These are phyloP conservation scores for Prorops nasuta DNA, from an alignment of 1,140 invertebrate species.

Conservation along the genomic window DNA sequence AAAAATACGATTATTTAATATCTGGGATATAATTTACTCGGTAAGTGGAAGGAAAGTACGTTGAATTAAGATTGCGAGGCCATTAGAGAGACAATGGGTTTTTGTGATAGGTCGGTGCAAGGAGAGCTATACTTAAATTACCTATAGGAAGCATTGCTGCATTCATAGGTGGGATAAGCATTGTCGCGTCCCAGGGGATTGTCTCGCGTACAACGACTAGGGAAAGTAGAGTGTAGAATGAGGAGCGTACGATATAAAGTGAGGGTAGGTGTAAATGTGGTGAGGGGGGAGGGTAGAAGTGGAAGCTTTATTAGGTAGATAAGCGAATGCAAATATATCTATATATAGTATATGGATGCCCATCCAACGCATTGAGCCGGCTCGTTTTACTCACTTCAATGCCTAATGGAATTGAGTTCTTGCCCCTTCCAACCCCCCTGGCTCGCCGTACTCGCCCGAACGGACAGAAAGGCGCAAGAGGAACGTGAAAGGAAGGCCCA, in stretches of 20 bases:
- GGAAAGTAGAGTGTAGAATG: neutral
- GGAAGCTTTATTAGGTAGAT: slow-evolving; percentile 50
- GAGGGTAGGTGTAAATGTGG: slow-evolving; percentile 22
- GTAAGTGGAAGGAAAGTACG: too few species aligned
- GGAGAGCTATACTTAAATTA: slow-evolving; percentile 35
- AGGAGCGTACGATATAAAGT: neutral
- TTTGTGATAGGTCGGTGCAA: neutral
- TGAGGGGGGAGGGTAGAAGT: slow-evolving; percentile 18
- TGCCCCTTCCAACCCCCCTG: slow-evolving; percentile 11
- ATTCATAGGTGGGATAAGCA: slow-evolving; percentile 45
- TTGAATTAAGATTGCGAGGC: neutral
- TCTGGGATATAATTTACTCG: too few species aligned
- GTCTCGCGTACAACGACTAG: too few species aligned
- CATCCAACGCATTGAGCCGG: slow-evolving; percentile 36
- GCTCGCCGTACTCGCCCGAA: neutral
- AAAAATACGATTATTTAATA: too few species aligned
- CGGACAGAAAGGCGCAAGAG: neutral
- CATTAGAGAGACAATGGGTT: neutral
- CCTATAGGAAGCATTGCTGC: slow-evolving; percentile 35
- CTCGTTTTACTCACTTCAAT: slow-evolving; percentile 51
- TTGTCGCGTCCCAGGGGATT: slow-evolving; percentile 46
- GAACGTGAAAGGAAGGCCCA: slow-evolving; percentile 15
- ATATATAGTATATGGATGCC: slow-evolving; percentile 44
- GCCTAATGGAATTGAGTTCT: slow-evolving; percentile 52
- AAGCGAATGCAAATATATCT: slow-evolving; percentile 40